Evolutionary conservation across 2,888 invertebrate genomes (phyloP).

Genomic region (Rotaria socialis): DNA sequence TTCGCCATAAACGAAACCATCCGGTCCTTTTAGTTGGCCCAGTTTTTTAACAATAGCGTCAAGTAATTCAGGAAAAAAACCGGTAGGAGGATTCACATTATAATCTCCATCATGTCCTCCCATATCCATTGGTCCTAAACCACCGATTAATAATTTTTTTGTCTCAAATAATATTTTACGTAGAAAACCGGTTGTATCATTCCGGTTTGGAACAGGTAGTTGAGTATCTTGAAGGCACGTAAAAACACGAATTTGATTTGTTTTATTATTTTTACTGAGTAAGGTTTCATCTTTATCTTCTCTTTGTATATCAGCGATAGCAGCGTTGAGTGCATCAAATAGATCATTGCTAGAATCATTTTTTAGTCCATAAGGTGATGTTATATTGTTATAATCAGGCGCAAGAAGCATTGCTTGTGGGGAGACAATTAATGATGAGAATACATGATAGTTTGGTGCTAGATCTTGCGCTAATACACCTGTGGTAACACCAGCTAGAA

Average conservation of each 20-base stretch:
- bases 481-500: not conserved
- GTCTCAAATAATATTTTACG: constrained; percentile 35
- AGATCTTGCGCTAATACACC: not conserved
- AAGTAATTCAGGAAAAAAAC: constrained; percentile 43
- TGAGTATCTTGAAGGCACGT: constrained; percentile 40
- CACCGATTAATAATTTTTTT: constrained; percentile 34
- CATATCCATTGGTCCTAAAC: constrained; percentile 37
- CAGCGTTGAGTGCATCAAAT: constrained; percentile 42
- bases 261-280: constrained; percentile 2
- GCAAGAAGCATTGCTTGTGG: constrained; percentile 44
- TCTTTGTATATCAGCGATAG: constrained; percentile 35
- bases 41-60: constrained; percentile 36
- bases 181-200: constrained; percentile 27
- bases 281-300: constrained; percentile 36
- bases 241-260: constrained; percentile 38
- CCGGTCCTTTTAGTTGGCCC: constrained; percentile 37
- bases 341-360: constrained; percentile 22
- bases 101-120: constrained; percentile 44
- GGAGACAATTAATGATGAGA: constrained; percentile 36
- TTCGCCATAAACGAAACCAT: constrained; percentile 36
- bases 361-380: constrained; percentile 9
- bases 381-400: constrained; percentile 8
- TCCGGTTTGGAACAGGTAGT: constrained; percentile 36
- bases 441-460: constrained; percentile 1
- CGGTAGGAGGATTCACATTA: constrained; percentile 2